phyloP scores from a whole-genome alignment of 2,888 invertebrate genomes.

The Andrena bicolor region DNA sequence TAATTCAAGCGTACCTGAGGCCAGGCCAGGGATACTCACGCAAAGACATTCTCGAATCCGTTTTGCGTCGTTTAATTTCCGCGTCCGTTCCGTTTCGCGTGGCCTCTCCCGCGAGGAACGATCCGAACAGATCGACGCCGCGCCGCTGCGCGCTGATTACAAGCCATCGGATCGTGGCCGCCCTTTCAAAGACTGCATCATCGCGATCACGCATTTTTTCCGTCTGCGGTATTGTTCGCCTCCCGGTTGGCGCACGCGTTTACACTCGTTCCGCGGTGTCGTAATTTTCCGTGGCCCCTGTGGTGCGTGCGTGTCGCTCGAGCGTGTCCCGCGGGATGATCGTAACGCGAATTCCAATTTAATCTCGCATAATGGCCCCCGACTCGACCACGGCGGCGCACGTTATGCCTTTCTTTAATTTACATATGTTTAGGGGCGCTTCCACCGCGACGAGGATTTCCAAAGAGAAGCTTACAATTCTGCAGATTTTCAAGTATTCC shows the following conservation, averaged over 20 bases:
- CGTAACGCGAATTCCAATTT: slow-evolving; percentile 50
- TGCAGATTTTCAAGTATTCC: not conserved
- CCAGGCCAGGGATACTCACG: slow-evolving; percentile 19
- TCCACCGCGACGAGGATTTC: not conserved
- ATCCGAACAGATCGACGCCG: not conserved
- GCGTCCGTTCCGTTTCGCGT: no score
- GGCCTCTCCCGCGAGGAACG: not conserved
- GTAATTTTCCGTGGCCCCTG: slow-evolving; percentile 28
- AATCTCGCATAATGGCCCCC: slow-evolving; percentile 42
- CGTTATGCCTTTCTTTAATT: slow-evolving; percentile 10
- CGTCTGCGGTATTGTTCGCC: no score
- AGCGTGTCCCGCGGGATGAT: slow-evolving; percentile 14
- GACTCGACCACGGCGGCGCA: slow-evolving; percentile 2
- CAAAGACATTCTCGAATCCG: not conserved
- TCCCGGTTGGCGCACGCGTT: not conserved
- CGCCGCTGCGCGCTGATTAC: no score
- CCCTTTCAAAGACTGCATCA: no score
- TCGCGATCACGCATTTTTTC: no score
- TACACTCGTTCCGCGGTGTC: slow-evolving; percentile 3
- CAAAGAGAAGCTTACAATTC: not conserved
- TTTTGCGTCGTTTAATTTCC: slow-evolving; percentile 8
- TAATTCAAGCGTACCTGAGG: slow-evolving; percentile 36
- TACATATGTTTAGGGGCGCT: not conserved
- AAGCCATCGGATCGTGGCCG: no score
- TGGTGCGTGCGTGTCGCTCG: slow-evolving; percentile 33